These are phyloP conservation scores for Tonatia bakeri DNA, from an alignment of 2,113 vertebrate genomes.

Conservation along the genomic window DNA sequence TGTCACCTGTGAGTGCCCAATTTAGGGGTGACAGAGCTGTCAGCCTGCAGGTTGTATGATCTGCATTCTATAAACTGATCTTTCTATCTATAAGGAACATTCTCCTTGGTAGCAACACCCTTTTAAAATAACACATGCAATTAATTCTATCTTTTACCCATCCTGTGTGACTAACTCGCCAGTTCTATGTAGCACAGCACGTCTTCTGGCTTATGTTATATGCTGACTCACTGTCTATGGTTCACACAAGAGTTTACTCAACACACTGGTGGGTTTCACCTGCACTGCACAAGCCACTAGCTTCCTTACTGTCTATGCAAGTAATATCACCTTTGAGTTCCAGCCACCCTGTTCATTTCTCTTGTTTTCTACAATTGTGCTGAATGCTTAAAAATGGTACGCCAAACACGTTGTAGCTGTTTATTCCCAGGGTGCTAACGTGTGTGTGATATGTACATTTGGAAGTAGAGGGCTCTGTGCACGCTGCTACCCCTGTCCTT, in stretches of 20 bases:
- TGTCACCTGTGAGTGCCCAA: neutral
- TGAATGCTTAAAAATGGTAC: neutral
- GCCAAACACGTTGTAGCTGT: neutral
- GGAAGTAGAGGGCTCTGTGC: neutral
- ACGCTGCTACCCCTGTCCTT: too few species aligned
- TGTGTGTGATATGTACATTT: neutral
- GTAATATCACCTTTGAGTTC: neutral
- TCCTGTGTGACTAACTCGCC: neutral
- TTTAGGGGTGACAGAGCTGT: neutral
- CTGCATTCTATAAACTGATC: neutral
- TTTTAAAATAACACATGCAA: neutral
- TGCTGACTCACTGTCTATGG: neutral
- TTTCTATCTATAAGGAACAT: neutral
- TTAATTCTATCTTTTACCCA: neutral
- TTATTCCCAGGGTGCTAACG: neutral
- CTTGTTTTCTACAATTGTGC: neutral
- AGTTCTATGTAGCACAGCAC: neutral
- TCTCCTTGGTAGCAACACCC: neutral
- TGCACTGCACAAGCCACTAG: neutral
- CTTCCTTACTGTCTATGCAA: neutral
- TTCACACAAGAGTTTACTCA: neutral
- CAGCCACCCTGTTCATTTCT: neutral
- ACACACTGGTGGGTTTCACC: neutral
- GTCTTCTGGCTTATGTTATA: neutral
- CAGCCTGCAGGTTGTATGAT: neutral